Percentiles rank a stretch among this genome's conserved stretches.
phyloP scores from a whole-genome alignment of 1,140 invertebrate genomes.

The Pseudachorutes palmiensis region DNA sequence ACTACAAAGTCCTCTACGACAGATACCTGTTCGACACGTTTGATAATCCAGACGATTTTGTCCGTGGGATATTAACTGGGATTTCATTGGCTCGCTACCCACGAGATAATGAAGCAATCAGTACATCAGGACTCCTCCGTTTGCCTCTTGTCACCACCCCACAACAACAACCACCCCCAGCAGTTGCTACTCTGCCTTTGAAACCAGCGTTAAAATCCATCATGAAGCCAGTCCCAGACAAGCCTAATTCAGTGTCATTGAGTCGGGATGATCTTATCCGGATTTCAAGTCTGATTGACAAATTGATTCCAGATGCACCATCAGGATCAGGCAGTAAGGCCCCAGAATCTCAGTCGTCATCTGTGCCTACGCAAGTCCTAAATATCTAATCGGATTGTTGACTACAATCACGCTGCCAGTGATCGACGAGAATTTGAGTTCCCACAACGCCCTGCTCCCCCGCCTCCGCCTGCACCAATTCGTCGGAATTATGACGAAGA shows the following conservation, averaged over 20 bases:
- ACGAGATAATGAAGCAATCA: neutral
- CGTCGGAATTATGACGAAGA: neutral
- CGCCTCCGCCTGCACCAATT: neutral
- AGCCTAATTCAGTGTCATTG: neutral
- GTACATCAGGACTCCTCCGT: neutral
- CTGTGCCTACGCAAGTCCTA: neutral
- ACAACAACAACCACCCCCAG: no score
- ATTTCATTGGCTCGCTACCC: conserved; percentile 7
- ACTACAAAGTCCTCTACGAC: conserved; percentile 4
- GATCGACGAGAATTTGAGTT: neutral
- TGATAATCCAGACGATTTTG: conserved; percentile 8
- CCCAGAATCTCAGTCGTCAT: neutral
- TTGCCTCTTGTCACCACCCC: neutral
- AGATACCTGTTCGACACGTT: conserved; percentile 1
- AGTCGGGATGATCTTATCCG: neutral
- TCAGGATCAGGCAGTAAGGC: neutral
- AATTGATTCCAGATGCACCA: conserved; percentile 1
- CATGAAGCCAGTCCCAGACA: neutral
- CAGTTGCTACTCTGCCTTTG: no score
- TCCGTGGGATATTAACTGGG: neutral
- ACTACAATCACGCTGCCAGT: neutral
- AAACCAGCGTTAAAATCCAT: neutral
- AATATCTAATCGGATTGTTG: neutral
- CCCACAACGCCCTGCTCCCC: neutral
- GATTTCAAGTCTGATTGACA: neutral